Percentiles rank a stretch among this genome's conserved stretches.
Conservation (phyloP, 2,797 vertebrate species). For the Anisognathus igniventris region DNA sequence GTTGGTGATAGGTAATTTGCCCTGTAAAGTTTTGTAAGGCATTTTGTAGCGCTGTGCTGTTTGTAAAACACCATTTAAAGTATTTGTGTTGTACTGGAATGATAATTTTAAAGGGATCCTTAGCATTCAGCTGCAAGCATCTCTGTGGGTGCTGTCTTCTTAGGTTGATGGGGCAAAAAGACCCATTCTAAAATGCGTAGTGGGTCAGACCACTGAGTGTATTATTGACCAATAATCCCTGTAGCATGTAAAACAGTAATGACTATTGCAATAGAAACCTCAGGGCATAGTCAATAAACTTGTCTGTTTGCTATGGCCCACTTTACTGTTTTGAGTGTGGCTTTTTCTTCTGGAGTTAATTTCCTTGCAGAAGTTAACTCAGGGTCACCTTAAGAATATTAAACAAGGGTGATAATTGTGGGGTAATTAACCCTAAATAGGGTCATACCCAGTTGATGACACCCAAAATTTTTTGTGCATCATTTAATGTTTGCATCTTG, state of each 20-base stretch:
- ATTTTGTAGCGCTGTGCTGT: neutral
- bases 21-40: neutral
- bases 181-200: neutral
- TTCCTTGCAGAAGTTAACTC: neutral
- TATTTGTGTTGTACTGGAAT: neutral
- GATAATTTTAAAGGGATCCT: neutral
- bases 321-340: neutral
- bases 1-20: neutral
- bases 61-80: neutral
- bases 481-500: neutral
- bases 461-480: neutral
- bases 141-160: neutral
- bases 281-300: neutral
- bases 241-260: neutral
- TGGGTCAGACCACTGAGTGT: neutral
- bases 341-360: neutral
- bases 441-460: neutral
- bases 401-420: neutral
- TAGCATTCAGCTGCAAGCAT: neutral
- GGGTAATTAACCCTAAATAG: neutral
- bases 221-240: neutral
- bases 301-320: neutral
- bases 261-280: neutral
- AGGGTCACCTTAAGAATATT: neutral
- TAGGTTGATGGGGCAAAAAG: neutral